Evolutionary conservation across 2,888 invertebrate species (phyloP), one percentile per base, ranked within the genome.

Genomic region (Cantharis rustica): DNA sequence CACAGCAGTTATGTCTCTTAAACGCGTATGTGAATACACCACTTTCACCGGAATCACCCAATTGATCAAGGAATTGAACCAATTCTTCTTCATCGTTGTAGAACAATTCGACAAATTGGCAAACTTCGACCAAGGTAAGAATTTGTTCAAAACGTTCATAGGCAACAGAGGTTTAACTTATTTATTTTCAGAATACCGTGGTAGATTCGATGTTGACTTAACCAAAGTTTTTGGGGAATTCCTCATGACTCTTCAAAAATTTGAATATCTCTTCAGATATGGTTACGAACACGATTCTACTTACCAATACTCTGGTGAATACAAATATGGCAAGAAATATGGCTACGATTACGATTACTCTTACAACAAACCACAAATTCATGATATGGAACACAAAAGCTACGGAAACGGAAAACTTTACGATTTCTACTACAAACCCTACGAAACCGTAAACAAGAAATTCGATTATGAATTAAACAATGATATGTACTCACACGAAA

Each of bases 291-390:
- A 69, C 16, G 26, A 16, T 1, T 13, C 26, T n/a, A 16, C 15
- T 9, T 66, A 20, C 64, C 17, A 23, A 10, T 20, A 66, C 13
- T 47, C 47, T 47, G 47, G 47, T 47, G 64, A 66, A 3, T 66
- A 66, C 64, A 66, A 15, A 16, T 73, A 69, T 27, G 73, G 73
- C 20, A 16, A 16, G 16, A 69, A 69, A 27, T 69, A 69, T 10
- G 69, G 69, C 16, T 23, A 16, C 26, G 64, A 64, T 47, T 11
- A 16, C 64, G 47, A 47, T n/a, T 66, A 66, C 64, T 17, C 17
- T n/a, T 66, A 66, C 64, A 16, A n/a, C 64, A 66, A 66, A 66
- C 64, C 64, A 20, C n/a, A 13, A 10, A 15, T 0, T 23, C 4
- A n/a, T 3, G 64, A 66, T 66, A 23, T 66, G 13, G 64, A 66